A percentile compares a stretch with the other conserved stretches of the same genome.
Conservation (phyloP, 1,140 invertebrate genomes). For the Adoxophyes honmai region DNA sequence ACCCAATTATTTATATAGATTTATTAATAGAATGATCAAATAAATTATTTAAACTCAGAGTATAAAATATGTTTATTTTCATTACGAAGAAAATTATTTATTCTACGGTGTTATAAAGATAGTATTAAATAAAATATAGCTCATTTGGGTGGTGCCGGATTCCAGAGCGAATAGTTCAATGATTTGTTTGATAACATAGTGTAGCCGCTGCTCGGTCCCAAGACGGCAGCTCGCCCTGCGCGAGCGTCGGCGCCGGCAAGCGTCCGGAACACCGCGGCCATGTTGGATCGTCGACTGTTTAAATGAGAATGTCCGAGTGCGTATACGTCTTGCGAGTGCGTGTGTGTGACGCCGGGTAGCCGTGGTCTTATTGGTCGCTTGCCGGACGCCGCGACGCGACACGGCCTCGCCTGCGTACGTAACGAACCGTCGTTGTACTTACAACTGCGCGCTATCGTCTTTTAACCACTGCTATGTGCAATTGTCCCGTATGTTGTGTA, state of each 20-base stretch:
- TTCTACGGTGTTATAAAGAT: constrained; percentile 41
- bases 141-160: constrained; percentile 35
- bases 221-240: no score
- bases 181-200: no score
- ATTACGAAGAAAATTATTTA: constrained; percentile 59
- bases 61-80: constrained; percentile 54
- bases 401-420: constrained; percentile 22
- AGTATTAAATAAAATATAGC: constrained; percentile 43
- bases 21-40: constrained; percentile 49
- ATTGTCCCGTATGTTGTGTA: constrained; percentile 62
- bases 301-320: neutral
- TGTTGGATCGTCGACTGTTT: no score
- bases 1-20: constrained; percentile 50
- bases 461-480: constrained; percentile 60
- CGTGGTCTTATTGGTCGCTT: constrained; percentile 14
- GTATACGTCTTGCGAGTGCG: no score
- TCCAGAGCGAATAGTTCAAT: constrained; percentile 32
- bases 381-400: no score
- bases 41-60: constrained; percentile 61
- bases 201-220: constrained; percentile 14
- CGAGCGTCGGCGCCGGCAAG: no score
- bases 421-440: constrained; percentile 44
- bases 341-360: constrained; percentile 16
- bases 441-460: constrained; percentile 48
- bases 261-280: no score